Conservation (phyloP, 2,888 invertebrate genomes). For the Molorchus minor region DNA sequence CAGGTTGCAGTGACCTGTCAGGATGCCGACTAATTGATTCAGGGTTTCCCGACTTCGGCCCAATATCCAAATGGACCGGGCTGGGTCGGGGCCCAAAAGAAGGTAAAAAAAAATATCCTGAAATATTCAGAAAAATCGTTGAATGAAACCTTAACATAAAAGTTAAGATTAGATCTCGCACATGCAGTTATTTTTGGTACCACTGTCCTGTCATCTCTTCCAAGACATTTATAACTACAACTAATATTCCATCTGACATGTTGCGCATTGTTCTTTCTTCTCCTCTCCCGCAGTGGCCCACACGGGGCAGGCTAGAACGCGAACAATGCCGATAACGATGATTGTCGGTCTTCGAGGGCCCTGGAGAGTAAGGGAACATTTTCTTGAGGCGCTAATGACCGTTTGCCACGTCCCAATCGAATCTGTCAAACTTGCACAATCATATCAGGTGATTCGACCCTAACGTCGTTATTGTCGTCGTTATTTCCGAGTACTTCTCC, state of each 20-base stretch:
- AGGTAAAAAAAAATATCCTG: no score
- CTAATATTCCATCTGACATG: constrained; percentile 57
- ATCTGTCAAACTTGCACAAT: constrained; percentile 58
- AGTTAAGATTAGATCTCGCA: no score
- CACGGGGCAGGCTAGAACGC: constrained; percentile 31
- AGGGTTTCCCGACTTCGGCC: no score
- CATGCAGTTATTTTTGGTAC: constrained; percentile 44
- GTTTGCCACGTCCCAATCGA: constrained; percentile 53
- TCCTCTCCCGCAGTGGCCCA: constrained; percentile 29
- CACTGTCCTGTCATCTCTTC: constrained; percentile 33
- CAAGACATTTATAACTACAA: constrained; percentile 60
- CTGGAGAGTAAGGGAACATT: constrained; percentile 60
- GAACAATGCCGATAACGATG: constrained; percentile 63
- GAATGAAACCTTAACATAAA: no score
- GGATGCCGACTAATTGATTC: no score
- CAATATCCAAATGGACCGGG: no score
- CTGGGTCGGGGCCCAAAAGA: no score
- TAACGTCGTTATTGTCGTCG: constrained; percentile 46
- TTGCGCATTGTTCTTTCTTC: constrained; percentile 54
- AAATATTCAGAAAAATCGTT: no score
- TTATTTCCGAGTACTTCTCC: constrained; percentile 40
- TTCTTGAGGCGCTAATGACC: constrained; percentile 60
- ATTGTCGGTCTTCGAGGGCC: constrained; percentile 60
- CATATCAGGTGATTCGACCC: constrained; percentile 52
- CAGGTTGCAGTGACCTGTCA: no score